Base-by-base conservation (phyloP, 2,797 vertebrate species). In the Cichlasoma orientale region DNA sequence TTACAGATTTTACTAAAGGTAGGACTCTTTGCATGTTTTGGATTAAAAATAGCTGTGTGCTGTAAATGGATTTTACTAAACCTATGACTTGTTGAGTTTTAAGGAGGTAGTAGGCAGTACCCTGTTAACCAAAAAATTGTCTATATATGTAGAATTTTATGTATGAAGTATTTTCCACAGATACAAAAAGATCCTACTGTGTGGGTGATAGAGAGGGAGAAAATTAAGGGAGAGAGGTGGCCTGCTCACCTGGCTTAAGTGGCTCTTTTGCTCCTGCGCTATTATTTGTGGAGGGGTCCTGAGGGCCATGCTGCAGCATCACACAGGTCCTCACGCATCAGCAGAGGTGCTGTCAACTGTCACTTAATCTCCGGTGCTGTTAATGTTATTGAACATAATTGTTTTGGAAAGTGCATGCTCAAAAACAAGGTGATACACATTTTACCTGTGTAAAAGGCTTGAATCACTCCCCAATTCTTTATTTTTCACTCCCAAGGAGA, bases 271-370 rank as follows among this genome's bases (percentile, higher is more conserved):
- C 97, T 98, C 97, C 98, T 99, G 98, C 97, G 97, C 97, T 98
- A 98, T 97, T 98, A 97, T 98, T 97, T 96, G 86, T 95, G 96
- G 96, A 96, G 96, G 97, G 96, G 95, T 92, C 87, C 96, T 95
- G 95, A 96, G 94, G 96, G 95, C 96, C 93, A 87, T 92, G 96
- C 96, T 96, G 96, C 95, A 96, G 95, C 96, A 95, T 94, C 95
- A 95, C 95, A 94, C 95, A 95, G 95, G 95, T 96, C 93, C 92
- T 92, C 25, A 77, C 56, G 55, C 50, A 52, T 73, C 54, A 77
- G 53, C 66, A 69, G 53, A 82, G 10, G 44, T 33, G 72, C 27
- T 12, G 14, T 74, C 58, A 77, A n/a, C 58, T 79, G 72, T 79
- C 77, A 80, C 53, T 31, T 72, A 71, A n/a, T 79, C 76, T 56